Evolutionary conservation across 2,113 vertebrate genomes (phyloP).

Genomic region (Xyliphius kryptos): DNA sequence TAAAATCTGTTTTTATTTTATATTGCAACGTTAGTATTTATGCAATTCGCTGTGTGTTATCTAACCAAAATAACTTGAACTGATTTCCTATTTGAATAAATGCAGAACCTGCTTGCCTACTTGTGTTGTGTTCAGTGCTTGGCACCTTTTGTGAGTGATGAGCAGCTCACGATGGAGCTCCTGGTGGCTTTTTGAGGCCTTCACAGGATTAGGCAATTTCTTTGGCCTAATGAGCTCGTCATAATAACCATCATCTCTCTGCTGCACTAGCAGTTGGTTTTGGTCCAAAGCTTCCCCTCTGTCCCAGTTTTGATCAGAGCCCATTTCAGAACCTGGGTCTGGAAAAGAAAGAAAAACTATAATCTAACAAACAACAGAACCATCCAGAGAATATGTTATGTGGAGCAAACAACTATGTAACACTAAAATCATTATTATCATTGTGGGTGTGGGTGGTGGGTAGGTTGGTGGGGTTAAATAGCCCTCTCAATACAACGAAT

Average conservation of each 20-base stretch:
- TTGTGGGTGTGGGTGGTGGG: too few relatives aligned
- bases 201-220: slow-evolving; percentile 77
- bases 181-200: slow-evolving; percentile 77
- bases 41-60: too few relatives aligned
- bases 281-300: slow-evolving; percentile 40
- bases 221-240: slow-evolving; percentile 81
- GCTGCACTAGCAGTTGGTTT: slow-evolving; percentile 60
- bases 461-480: too few relatives aligned
- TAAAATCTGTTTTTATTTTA: too few relatives aligned
- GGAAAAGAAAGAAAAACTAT: background rate
- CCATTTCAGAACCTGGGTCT: slow-evolving; percentile 20
- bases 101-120: background rate
- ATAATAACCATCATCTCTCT: slow-evolving; percentile 60
- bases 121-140: background rate
- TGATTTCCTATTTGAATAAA: background rate
- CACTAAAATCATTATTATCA: too few relatives aligned
- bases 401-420: too few relatives aligned
- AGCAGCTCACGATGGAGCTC: slow-evolving; percentile 80
- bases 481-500: too few relatives aligned
- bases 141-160: slow-evolving; percentile 80
- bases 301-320: slow-evolving; percentile 49
- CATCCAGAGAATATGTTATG: too few relatives aligned
- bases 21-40: too few relatives aligned
- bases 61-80: too few relatives aligned
- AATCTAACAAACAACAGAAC: background rate